Evolutionary conservation across 92 coral and sea anemone species (phyloP).

Genomic region (Phenganax marumi): DNA sequence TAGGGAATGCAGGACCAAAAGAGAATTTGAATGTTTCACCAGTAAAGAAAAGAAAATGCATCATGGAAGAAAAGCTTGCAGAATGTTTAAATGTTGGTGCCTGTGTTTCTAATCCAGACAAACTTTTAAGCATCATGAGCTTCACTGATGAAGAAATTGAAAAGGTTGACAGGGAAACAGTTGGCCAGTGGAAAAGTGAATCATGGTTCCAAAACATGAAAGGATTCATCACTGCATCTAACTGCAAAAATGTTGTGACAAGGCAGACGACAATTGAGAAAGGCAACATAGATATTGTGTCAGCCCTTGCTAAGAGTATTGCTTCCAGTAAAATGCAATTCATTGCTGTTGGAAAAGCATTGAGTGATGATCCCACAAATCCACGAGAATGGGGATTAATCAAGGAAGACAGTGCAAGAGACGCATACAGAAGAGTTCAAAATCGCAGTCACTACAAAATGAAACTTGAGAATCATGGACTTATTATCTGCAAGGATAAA

Average conservation of each 20-base stretch:
- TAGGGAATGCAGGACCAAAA: neutral
- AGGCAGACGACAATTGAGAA: conserved; percentile 53
- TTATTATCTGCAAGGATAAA: neutral
- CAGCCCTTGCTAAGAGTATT: neutral
- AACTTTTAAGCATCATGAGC: neutral
- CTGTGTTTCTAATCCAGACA: neutral
- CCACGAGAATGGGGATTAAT: conserved; percentile 7
- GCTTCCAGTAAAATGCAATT: neutral
- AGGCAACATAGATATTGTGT: neutral
- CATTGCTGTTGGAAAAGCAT: neutral
- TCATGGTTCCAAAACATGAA: conserved; percentile 59
- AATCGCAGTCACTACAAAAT: neutral
- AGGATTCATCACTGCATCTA: conserved; percentile 72
- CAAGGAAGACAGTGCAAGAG: neutral
- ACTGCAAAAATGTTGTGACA: conserved; percentile 64
- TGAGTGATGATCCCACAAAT: neutral
- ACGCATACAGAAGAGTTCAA: no score
- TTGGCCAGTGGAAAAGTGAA: conserved; percentile 68
- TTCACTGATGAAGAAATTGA: conserved; percentile 64
- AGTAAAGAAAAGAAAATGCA: neutral
- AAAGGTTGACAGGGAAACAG: conserved; percentile 48
- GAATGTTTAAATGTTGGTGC: neutral
- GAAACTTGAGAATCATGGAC: neutral
- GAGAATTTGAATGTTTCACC: neutral
- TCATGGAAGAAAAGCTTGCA: neutral